A percentile compares a stretch with the other conserved stretches of the same genome.
Conservation (phyloP, 2,113 vertebrate genomes). For the Dendrocopos noguchii region DNA sequence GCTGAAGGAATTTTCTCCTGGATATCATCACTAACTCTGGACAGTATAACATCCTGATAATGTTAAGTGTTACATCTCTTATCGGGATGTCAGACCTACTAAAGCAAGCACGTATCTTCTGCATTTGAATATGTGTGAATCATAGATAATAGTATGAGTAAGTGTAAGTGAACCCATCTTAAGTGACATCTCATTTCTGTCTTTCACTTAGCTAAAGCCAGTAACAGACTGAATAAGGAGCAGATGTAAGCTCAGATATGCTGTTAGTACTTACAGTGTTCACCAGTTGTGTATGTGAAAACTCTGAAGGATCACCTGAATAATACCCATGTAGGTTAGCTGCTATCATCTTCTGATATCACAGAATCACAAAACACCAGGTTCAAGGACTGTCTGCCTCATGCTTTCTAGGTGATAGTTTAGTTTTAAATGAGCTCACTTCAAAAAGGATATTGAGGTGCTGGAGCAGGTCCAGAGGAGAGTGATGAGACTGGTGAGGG, state of each 20-base stretch:
- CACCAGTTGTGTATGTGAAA: background rate
- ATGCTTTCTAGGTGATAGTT: no score
- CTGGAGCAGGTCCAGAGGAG: no score
- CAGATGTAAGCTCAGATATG: conserved; percentile 33
- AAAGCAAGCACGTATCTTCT: background rate
- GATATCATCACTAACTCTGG: background rate
- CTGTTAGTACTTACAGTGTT: background rate
- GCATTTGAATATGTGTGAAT: background rate
- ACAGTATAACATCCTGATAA: background rate
- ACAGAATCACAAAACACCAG: background rate
- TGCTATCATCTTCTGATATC: background rate
- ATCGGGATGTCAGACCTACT: conserved; percentile 25
- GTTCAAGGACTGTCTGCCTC: no score
- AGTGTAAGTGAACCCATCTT: background rate
- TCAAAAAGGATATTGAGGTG: no score
- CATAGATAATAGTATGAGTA: background rate
- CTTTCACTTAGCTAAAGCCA: conserved; percentile 23
- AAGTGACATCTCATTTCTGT: conserved; percentile 48
- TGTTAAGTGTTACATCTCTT: background rate
- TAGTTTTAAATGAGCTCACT: no score
- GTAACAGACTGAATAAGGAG: conserved; percentile 10
- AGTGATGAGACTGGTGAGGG: no score
- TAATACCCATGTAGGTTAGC: background rate
- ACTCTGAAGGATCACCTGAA: background rate
- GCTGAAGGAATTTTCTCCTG: background rate